Conservation (phyloP, 2,113 vertebrate species). For the Urocynchramus pylzowi region DNA sequence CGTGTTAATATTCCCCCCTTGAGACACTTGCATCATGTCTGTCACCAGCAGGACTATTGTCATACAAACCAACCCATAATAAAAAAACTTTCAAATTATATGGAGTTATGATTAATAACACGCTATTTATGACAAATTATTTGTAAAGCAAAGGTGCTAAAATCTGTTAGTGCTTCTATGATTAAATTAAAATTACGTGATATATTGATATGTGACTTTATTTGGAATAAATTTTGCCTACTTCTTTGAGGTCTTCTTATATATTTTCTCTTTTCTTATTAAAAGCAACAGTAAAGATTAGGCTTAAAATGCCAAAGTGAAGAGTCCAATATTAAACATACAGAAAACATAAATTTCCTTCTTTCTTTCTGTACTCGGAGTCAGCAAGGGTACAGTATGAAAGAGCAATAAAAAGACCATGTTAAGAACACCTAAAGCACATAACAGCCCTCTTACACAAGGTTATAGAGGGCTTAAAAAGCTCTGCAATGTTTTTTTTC, state of each 20-base stretch:
- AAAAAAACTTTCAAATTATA: background rate
- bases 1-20: fast-evolving
- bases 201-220: background rate
- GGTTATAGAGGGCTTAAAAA: background rate
- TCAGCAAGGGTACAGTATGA: background rate
- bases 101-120: background rate
- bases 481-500: background rate
- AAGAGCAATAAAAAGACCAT: background rate
- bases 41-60: background rate
- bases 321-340: background rate
- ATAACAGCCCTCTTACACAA: background rate
- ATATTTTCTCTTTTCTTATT: background rate
- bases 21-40: background rate
- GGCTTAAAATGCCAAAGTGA: background rate
- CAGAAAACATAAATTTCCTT: background rate
- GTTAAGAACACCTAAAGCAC: background rate
- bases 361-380: background rate
- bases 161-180: background rate
- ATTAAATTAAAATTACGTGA: background rate
- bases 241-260: background rate
- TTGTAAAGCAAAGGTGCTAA: background rate
- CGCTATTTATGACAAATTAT: background rate
- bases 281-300: background rate
- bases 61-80: background rate
- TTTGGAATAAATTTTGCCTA: background rate